A percentile compares a stretch with the other conserved stretches of the same genome.
Evolutionary conservation across 2,113 vertebrate species (phyloP).

Genomic region (Toxotes chatareus): DNA sequence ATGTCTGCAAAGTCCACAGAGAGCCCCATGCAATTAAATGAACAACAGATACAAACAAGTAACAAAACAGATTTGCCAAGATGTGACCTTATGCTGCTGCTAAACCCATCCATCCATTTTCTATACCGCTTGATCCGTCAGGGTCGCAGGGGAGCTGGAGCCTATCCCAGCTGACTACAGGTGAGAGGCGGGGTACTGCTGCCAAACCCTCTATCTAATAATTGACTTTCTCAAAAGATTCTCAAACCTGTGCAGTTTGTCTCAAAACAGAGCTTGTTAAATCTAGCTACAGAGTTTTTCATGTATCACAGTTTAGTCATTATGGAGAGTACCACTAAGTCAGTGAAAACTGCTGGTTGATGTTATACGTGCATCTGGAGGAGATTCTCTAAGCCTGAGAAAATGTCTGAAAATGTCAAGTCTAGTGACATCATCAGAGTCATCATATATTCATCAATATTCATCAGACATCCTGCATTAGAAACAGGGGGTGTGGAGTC

Average conservation of each 20-base stretch:
- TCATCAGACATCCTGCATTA: not conserved
- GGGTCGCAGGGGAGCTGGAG: too few relatives aligned
- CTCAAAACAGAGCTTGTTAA: too few relatives aligned
- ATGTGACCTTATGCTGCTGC: not conserved
- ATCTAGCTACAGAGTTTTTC: not conserved
- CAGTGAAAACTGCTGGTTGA: not conserved
- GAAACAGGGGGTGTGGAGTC: not conserved
- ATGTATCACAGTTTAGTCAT: slow-evolving; percentile 13
- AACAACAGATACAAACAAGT: too few relatives aligned
- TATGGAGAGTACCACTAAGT: not conserved
- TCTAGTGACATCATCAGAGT: not conserved
- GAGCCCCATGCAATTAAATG: not conserved
- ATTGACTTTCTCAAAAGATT: not conserved
- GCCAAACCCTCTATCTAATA: not conserved
- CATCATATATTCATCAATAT: not conserved
- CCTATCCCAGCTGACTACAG: too few relatives aligned
- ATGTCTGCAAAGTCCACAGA: slow-evolving; percentile 88
- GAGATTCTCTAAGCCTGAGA: not conserved
- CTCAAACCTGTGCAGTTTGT: not conserved
- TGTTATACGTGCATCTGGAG: not conserved
- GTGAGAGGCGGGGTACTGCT: too few relatives aligned
- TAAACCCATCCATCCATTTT: too few relatives aligned
- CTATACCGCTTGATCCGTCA: too few relatives aligned
- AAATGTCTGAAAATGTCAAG: not conserved
- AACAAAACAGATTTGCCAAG: not conserved